Base-by-base conservation (phyloP, 2,888 invertebrate species). In the Azorinus chamasolen region DNA sequence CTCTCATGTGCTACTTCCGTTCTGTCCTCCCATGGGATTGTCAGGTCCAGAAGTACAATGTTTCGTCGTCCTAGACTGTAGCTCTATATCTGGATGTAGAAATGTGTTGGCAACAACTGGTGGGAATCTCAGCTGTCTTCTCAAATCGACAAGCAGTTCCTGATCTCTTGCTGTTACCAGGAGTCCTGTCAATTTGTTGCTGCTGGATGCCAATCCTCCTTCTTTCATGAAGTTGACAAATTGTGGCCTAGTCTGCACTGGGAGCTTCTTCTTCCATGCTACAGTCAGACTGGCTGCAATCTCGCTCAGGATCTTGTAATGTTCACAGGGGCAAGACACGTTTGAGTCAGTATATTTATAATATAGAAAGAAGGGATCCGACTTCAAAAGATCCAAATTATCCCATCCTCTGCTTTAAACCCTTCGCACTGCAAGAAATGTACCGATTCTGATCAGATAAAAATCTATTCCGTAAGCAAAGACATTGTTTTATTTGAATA, bases 11-110 rank as follows among this genome's bases (percentile, higher is more conserved):
- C 55, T n/a, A 12, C 55, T 20, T 55, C 4, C 39, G 39, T 55
- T 37, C 18, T 25, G 1, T 55, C 39, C 22, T 55, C 37, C 39
- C 39, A 55, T 37, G 32, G 39, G 5, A 55, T 10, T 37, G 55
- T 55, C 14, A 55, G 55, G 16, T 55, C 55, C 18, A 55, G 39
- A 55, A 37, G 32, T 8, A 55, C 37, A 18, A 37, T 55, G 5
- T 32, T 54, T 6, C n/a, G 27, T 55, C 22, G 8, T 37, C 22
- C 39, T 32, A 14, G 39, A 55, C 37, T n/a, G 2, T 18, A 55
- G 1, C 6, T 37, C n/a, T 6, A 37, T 18, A 22, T 55, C 39
- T 27, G 39, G 55, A n/a, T 5, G 32, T 14, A 37, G 6, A 32
- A 14, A 37, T 5, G 55, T 37, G n/a, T 2, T 5, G 32, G 25